Conservation (phyloP, 2,797 vertebrate genomes). For the Megaceryle alcyon region DNA sequence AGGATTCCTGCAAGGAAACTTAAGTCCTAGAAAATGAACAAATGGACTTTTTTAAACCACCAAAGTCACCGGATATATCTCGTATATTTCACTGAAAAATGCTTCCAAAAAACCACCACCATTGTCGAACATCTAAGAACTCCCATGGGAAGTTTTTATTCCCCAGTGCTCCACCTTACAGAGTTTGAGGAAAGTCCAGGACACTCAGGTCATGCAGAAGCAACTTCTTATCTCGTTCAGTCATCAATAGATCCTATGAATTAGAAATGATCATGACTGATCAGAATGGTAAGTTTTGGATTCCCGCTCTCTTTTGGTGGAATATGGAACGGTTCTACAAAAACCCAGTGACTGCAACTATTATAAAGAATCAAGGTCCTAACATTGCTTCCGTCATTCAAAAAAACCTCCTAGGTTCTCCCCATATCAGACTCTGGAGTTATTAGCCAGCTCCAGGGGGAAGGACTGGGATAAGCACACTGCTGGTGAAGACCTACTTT, state of each 20-base stretch:
- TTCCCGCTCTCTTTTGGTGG: constrained; percentile 50
- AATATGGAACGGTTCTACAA: constrained; percentile 47
- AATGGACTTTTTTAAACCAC: neutral
- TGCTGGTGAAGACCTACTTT: neutral
- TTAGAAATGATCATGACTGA: constrained; percentile 57
- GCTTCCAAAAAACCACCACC: neutral
- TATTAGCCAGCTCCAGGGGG: neutral
- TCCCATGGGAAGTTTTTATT: neutral
- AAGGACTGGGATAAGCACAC: neutral
- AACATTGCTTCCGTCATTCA: neutral
- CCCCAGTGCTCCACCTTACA: neutral
- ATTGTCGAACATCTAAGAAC: neutral
- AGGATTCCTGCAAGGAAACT: neutral
- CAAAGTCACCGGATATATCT: neutral
- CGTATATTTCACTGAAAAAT: neutral
- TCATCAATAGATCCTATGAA: neutral
- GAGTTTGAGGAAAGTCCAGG: neutral
- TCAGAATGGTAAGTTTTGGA: constrained; percentile 57
- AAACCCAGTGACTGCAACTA: constrained; percentile 2
- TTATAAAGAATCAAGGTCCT: neutral
- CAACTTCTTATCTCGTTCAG: neutral
- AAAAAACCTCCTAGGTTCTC: neutral
- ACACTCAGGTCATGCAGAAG: neutral
- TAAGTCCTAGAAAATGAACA: neutral
- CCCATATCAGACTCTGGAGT: neutral